These are phyloP conservation scores for Drosophila orena DNA, from an alignment of 1,140 invertebrate genomes.

Conservation along the genomic window DNA sequence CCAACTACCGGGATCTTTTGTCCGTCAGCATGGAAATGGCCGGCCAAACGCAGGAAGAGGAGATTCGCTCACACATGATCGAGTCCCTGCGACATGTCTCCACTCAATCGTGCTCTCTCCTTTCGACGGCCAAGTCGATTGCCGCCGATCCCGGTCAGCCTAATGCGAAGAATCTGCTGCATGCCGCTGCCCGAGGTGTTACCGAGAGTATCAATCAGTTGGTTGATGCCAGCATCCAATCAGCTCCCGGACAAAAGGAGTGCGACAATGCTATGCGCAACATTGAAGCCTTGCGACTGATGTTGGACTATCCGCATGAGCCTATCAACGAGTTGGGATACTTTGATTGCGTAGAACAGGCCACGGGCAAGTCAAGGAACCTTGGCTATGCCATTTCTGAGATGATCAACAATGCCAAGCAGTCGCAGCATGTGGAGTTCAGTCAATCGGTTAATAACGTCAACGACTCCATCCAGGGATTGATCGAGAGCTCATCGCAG, in stretches of 20 bases:
- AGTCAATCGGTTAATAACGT: slow-evolving; percentile 93
- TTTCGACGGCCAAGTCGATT: slow-evolving; percentile 94
- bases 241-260: slow-evolving; percentile 97
- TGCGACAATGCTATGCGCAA: slow-evolving; percentile 98
- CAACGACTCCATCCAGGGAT: slow-evolving; percentile 94
- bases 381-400: slow-evolving; percentile 96
- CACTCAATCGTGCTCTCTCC: slow-evolving; percentile 93
- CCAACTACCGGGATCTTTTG: slow-evolving; percentile 91
- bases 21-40: slow-evolving; percentile 93
- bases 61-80: slow-evolving; percentile 92
- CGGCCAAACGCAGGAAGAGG: slow-evolving; percentile 90
- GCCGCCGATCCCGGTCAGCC: slow-evolving; percentile 95
- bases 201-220: slow-evolving; percentile 97
- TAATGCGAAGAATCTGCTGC: slow-evolving; percentile 95
- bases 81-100: slow-evolving; percentile 94
- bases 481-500: slow-evolving; percentile 97
- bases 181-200: slow-evolving; percentile 93
- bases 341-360: slow-evolving; percentile 96
- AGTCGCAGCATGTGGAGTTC: slow-evolving; percentile 94
- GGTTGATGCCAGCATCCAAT: slow-evolving; percentile 93
- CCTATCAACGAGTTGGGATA: slow-evolving; percentile 95
- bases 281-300: slow-evolving; percentile 93
- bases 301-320: slow-evolving; percentile 94
- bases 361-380: slow-evolving; percentile 96
- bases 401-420: slow-evolving; percentile 96